These are phyloP conservation scores for Thumatha senex DNA, from an alignment of 2,888 invertebrate genomes.

Conservation along the genomic window DNA sequence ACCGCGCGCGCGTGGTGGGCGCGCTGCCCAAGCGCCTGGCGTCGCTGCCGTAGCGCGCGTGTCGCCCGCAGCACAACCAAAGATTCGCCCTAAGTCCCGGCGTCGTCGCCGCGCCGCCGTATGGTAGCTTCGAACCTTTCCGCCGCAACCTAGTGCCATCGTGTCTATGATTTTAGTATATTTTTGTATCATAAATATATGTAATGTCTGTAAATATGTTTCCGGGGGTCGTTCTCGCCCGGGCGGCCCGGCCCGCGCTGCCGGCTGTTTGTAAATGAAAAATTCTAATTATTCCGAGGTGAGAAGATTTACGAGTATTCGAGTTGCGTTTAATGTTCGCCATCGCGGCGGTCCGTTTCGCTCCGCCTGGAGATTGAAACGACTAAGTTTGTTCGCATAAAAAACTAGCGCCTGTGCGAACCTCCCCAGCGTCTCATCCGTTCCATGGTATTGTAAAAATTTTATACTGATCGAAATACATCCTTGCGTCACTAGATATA, in stretches of 20 bases:
- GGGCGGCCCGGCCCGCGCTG: constrained; percentile 3
- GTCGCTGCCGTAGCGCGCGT: constrained; percentile 60
- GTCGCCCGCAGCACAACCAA: constrained; percentile 53
- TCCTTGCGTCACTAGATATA: constrained; percentile 55
- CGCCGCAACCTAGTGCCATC: constrained; percentile 81
- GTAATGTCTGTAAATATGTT: constrained; percentile 26
- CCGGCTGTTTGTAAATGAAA: constrained; percentile 11
- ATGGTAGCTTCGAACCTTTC: constrained; percentile 54
- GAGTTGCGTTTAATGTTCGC: no score
- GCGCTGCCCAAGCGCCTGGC: constrained; percentile 89
- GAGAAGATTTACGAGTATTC: constrained; percentile 45
- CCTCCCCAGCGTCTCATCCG: constrained; percentile 68
- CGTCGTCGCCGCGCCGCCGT: constrained; percentile 42
- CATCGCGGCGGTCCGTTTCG: constrained; percentile 8
- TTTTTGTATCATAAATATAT: constrained; percentile 54
- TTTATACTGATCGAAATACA: constrained; percentile 58
- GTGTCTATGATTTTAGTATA: constrained; percentile 74
- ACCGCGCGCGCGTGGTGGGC: constrained; percentile 92
- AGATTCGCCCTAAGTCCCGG: constrained; percentile 69
- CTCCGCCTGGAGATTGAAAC: constrained; percentile 41
- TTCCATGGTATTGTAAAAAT: constrained; percentile 67
- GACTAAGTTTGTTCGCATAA: constrained; percentile 57
- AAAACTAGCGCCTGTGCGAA: constrained; percentile 52
- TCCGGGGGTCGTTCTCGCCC: not conserved
- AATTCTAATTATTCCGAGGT: constrained; percentile 29